Evolutionary conservation across 2,113 vertebrate species (phyloP).

Genomic region (Poeciliopsis retropinna): DNA sequence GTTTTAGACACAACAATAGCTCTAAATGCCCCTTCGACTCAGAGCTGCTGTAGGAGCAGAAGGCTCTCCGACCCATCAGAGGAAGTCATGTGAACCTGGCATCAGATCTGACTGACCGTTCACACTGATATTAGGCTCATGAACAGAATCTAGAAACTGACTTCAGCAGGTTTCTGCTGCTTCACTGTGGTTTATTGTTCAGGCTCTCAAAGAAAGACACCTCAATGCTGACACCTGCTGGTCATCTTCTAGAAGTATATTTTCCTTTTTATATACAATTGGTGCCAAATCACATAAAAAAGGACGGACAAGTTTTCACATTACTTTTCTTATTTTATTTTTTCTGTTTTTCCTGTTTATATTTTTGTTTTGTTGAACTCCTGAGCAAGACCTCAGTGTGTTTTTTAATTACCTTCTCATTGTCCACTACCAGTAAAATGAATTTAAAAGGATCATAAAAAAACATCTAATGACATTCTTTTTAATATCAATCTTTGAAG

Average conservation of each 20-base stretch:
- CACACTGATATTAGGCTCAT: not conserved
- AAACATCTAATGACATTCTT: not conserved
- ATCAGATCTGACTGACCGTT: not conserved
- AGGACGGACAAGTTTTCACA: not conserved
- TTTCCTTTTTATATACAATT: not conserved
- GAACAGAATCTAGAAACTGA: no score
- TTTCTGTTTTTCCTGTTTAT: not conserved
- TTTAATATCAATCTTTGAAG: not conserved
- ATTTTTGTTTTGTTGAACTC: not conserved
- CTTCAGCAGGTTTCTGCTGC: not conserved
- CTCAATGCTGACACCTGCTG: slow-evolving; percentile 64
- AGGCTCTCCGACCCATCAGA: not conserved
- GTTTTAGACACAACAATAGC: no score
- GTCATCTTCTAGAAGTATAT: not conserved
- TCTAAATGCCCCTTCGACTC: not conserved
- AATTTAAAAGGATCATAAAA: not conserved
- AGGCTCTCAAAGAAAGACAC: not conserved
- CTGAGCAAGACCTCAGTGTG: no score
- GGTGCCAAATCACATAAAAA: not conserved
- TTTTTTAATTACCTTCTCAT: not conserved
- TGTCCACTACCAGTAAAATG: not conserved
- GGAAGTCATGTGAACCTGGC: not conserved
- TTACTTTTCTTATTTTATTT: not conserved
- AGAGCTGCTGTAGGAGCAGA: not conserved
- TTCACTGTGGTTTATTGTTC: not conserved